These are phyloP conservation scores for Ethmia dodecea DNA, from an alignment of 2,888 invertebrate species.

Conservation along the genomic window DNA sequence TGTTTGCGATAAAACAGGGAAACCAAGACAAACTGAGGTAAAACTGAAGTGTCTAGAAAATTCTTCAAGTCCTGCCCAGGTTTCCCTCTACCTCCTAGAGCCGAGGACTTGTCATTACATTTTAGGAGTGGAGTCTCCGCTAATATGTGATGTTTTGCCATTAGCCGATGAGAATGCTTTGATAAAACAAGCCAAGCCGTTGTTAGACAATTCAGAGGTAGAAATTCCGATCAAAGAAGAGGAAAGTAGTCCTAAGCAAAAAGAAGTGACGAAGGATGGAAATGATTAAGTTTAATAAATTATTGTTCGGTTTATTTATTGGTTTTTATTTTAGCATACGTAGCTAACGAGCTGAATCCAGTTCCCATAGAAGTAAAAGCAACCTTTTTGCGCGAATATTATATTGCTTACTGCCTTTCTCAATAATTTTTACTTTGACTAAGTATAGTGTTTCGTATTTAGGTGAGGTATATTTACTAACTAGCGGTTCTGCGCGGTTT, in stretches of 20 bases:
- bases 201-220: slow-evolving; percentile 23
- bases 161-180: slow-evolving; percentile 90
- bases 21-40: slow-evolving; percentile 90
- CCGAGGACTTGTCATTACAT: slow-evolving; percentile 96
- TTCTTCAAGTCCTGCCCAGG: slow-evolving; percentile 85
- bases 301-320: slow-evolving; percentile 11
- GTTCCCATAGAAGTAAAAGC: too few relatives aligned
- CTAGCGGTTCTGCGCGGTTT: too few relatives aligned
- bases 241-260: slow-evolving; percentile 26
- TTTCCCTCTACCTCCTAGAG: slow-evolving; percentile 92
- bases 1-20: slow-evolving; percentile 89
- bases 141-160: slow-evolving; percentile 91
- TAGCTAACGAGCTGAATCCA: too few relatives aligned
- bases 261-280: slow-evolving; percentile 34
- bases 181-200: slow-evolving; percentile 38
- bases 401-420: too few relatives aligned
- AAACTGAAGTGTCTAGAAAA: slow-evolving; percentile 87
- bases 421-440: too few relatives aligned
- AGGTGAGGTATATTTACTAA: too few relatives aligned
- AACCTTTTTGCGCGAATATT: too few relatives aligned
- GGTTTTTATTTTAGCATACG: slow-evolving; percentile 7
- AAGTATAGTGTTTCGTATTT: too few relatives aligned
- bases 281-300: slow-evolving; percentile 39
- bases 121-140: slow-evolving; percentile 94
- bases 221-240: slow-evolving; percentile 30